These are phyloP conservation scores for Biston betularia DNA, from an alignment of 2,888 invertebrate genomes.

Conservation along the genomic window DNA sequence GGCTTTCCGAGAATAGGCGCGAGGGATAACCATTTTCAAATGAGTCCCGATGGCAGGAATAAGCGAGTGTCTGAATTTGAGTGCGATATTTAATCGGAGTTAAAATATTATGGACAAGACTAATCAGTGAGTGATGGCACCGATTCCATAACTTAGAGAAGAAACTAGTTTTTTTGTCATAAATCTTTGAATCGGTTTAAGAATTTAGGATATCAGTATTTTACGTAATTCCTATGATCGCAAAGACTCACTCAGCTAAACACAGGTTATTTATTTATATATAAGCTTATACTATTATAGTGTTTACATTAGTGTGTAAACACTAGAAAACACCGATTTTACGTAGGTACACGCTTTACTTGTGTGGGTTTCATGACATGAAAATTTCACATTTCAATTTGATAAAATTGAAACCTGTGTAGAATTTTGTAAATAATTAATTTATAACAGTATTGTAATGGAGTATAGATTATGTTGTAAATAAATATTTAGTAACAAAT, in stretches of 20 bases:
- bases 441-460: constrained; percentile 76
- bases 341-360: constrained; percentile 11
- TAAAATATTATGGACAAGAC: constrained; percentile 35
- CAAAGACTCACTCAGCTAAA: neutral
- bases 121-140: constrained; percentile 10
- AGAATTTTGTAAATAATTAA: constrained; percentile 74
- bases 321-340: constrained; percentile 31
- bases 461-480: constrained; percentile 57
- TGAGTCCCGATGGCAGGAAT: constrained; percentile 79
- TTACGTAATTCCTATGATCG: constrained; percentile 11
- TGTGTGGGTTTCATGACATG: constrained; percentile 24
- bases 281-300: constrained; percentile 29
- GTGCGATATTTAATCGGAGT: constrained; percentile 82
- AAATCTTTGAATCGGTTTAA: neutral
- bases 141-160: neutral
- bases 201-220: constrained; percentile 2
- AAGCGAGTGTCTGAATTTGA: constrained; percentile 88
- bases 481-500: constrained; percentile 56
- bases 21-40: constrained; percentile 76
- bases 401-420: constrained; percentile 47
- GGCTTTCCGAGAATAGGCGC: constrained; percentile 78
- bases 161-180: no score
- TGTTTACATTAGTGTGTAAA: constrained; percentile 11
- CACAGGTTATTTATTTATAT: constrained; percentile 42
- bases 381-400: constrained; percentile 60